These are phyloP conservation scores for Limnephilus lunatus DNA, from an alignment of 2,888 invertebrate genomes.

Conservation along the genomic window DNA sequence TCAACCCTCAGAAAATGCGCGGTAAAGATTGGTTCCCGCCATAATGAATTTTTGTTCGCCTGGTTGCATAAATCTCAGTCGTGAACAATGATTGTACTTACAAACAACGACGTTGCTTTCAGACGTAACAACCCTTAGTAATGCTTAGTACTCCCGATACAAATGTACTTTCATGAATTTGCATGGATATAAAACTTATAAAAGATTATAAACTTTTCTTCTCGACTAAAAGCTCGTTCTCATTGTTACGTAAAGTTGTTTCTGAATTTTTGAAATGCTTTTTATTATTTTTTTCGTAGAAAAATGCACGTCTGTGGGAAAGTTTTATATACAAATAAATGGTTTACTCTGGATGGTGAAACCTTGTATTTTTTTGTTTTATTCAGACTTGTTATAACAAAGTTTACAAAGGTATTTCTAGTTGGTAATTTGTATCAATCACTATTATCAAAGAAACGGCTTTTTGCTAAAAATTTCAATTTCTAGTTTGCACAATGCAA, in stretches of 20 bases:
- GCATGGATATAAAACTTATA: background rate
- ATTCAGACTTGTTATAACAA: background rate
- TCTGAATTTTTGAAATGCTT: background rate
- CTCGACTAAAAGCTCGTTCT: background rate
- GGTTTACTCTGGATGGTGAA: background rate
- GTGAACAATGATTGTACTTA: background rate
- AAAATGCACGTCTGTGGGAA: background rate
- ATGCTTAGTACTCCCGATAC: background rate
- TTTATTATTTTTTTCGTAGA: background rate
- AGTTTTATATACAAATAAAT: background rate
- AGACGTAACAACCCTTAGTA: background rate
- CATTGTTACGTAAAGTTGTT: background rate
- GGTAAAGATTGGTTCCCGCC: background rate
- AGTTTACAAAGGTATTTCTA: background rate
- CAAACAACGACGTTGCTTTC: background rate
- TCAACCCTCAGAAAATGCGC: background rate
- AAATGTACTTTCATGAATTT: background rate
- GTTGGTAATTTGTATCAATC: background rate
- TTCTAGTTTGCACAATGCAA: too few relatives aligned
- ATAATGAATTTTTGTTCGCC: constrained; percentile 9
- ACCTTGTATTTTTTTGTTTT: background rate
- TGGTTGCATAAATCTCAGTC: background rate
- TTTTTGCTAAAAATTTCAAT: too few relatives aligned
- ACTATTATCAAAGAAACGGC: background rate
- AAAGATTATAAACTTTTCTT: background rate